Percentiles rank a stretch among this genome's conserved stretches.
Conservation (phyloP, 2,113 vertebrate species). For the Arvicanthis niloticus region DNA sequence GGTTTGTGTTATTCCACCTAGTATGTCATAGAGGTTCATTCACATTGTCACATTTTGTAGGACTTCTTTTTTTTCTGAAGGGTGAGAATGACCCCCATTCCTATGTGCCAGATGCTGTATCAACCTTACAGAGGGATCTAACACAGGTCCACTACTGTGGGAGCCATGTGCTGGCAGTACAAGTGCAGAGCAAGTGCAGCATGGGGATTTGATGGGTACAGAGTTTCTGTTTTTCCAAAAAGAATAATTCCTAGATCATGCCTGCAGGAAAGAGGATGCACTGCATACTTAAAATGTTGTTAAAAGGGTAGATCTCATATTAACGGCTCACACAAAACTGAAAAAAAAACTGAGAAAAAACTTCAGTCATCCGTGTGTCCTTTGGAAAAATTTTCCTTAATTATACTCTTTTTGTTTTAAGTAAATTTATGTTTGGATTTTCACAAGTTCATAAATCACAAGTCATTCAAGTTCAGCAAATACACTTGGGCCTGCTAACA, state of each 20-base stretch:
- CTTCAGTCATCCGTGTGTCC: background rate
- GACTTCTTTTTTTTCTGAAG: background rate
- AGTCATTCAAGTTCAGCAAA: conserved; percentile 50
- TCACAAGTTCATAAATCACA: conserved; percentile 51
- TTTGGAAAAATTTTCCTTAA: conserved; percentile 10
- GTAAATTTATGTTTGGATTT: conserved; percentile 20
- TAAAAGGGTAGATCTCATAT: background rate
- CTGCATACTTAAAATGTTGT: background rate
- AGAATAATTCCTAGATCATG: background rate
- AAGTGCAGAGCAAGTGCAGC: background rate
- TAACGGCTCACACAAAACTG: background rate
- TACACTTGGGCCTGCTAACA: background rate
- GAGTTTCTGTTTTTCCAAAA: background rate
- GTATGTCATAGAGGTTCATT: background rate
- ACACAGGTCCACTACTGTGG: background rate
- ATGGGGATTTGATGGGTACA: background rate
- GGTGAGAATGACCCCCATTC: background rate
- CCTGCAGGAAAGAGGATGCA: background rate
- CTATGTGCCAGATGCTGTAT: too few species aligned
- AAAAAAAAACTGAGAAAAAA: background rate
- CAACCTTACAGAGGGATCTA: too few species aligned
- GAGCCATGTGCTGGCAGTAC: background rate
- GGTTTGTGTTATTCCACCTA: background rate
- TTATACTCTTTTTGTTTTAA: conserved; percentile 38
- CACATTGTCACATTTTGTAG: background rate